Base-by-base conservation (phyloP, 1,140 invertebrate genomes). In the Drosophila repleta region DNA sequence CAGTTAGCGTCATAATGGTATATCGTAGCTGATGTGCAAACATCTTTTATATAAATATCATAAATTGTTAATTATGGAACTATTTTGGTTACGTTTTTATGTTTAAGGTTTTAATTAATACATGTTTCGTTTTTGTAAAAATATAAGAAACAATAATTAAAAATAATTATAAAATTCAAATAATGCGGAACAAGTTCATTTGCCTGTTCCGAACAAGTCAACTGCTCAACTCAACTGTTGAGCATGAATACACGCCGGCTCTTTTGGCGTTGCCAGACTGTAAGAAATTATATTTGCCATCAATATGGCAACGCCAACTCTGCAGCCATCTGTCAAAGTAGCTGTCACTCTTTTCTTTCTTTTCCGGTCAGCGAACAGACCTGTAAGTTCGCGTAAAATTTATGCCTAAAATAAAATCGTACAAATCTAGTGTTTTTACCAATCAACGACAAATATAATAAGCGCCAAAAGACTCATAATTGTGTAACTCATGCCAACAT, bases 351-450 rank as follows among this genome's bases (percentile, higher is more conserved):
- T 73, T 88, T 84, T 90, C 88, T 80, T 81, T 90, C 83, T 89
- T 88, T 89, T 91, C 90, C 90, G 90, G 89, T 91, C 82, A 79
- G 74, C 82, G 74, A 84, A 90, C 76, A 84, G 68, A 88, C 76
- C 85, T 88, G 90, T 91, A 90, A 90, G 89, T 90, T 69, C 52
- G 46, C 68, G 66, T 68, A 55, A 43, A 20, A 35, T 45, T 51
- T 62, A 43, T 78, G 48, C 51, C 29, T 32, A 55, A 75, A 64
- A 56, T 66, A 74, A 77, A 76, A 84, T 81, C 74, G 41, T 26
- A 63, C 73, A 76, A 76, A 64, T 72, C 32, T 55, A 32, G 60
- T 71, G 29, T 56, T 57, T 56, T 46, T 15, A 53, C 46, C 53
- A 51, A 55, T 18, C 70, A 85, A 68, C 32, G 15, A 1, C 13